Percentiles rank a stretch among this genome's conserved stretches.
Conservation (phyloP, 2,113 vertebrate species). For the Poeciliopsis occidentalis region DNA sequence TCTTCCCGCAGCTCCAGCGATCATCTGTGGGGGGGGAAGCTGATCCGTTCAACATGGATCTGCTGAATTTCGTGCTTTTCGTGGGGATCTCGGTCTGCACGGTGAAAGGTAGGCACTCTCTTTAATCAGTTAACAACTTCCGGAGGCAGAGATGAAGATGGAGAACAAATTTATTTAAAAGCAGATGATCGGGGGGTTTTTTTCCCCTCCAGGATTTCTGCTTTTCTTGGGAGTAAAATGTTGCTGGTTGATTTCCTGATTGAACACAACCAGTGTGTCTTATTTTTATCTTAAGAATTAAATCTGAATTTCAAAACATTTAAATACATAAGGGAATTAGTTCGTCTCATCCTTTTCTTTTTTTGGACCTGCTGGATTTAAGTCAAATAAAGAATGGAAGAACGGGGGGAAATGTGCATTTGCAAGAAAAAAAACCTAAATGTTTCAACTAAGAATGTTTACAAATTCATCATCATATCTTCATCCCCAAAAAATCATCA, state of each 20-base stretch:
- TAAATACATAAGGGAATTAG: not conserved
- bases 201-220: not conserved
- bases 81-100: slow-evolving; percentile 26
- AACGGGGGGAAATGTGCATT: not conserved
- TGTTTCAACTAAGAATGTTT: not conserved
- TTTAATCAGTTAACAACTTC: slow-evolving; percentile 5
- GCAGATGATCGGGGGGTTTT: not conserved
- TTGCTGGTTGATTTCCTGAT: not conserved
- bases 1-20: slow-evolving; percentile 1
- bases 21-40: not conserved
- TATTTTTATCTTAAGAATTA: not conserved
- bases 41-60: slow-evolving; percentile 40
- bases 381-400: not conserved
- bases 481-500: not conserved
- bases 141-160: not conserved
- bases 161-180: not conserved
- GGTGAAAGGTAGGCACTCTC: slow-evolving; percentile 53
- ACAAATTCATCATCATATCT: not conserved
- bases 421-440: not conserved
- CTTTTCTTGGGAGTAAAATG: not conserved
- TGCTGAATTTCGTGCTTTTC: slow-evolving; percentile 19
- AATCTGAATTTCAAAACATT: not conserved
- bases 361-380: not conserved
- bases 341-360: not conserved
- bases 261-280: slow-evolving; percentile 2